A percentile compares a stretch with the other conserved stretches of the same genome.
Conservation (phyloP, 30 jellyfish, hydroid and myxozoan genomes). For the Turritopsis dohrnii region DNA sequence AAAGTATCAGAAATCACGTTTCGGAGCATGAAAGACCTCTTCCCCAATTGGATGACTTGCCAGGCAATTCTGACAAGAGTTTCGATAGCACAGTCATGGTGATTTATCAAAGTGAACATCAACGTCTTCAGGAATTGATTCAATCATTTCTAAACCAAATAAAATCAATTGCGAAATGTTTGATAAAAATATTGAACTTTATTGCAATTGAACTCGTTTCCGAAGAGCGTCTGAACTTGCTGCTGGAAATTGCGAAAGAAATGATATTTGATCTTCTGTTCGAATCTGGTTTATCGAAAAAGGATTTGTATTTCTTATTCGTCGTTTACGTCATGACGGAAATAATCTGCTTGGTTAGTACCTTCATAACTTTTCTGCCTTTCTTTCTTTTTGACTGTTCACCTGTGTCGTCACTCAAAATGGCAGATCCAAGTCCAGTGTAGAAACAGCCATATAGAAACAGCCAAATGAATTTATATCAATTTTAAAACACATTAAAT, state of each 20-base stretch:
- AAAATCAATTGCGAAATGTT: background rate
- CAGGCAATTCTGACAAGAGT: background rate
- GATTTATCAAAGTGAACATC: background rate
- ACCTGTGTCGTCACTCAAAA: too few species aligned
- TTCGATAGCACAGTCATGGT: background rate
- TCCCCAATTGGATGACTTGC: background rate
- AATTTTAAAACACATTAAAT: too few species aligned
- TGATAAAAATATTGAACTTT: background rate
- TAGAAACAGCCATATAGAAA: too few species aligned
- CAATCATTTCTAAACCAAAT: background rate
- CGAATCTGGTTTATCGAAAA: background rate
- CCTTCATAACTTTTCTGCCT: too few species aligned
- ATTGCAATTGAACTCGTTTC: background rate
- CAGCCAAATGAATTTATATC: too few species aligned
- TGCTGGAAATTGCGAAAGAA: background rate
- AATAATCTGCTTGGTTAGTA: background rate
- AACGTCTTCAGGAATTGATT: background rate
- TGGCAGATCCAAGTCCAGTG: too few species aligned
- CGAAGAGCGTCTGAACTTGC: background rate
- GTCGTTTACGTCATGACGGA: background rate
- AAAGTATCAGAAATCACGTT: background rate
- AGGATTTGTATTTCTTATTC: background rate
- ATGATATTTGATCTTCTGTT: background rate
- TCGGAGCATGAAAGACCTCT: background rate
- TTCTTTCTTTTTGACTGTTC: too few species aligned